A percentile compares a stretch with the other conserved stretches of the same genome.
Conservation (phyloP, 1,140 invertebrate species). For the Solenopsis fugax region DNA sequence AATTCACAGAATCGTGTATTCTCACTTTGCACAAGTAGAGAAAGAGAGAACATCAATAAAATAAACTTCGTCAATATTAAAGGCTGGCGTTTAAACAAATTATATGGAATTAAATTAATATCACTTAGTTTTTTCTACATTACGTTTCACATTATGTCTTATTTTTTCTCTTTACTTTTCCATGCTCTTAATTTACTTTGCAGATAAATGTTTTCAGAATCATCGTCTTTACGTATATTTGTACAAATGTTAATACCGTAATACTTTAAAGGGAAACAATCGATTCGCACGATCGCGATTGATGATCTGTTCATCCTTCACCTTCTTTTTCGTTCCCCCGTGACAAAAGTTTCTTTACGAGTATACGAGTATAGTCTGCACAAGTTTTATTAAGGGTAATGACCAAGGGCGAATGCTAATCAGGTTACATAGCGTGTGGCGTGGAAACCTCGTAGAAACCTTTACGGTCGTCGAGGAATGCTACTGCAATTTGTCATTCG, state of each 20-base stretch:
- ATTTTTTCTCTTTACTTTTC: background rate
- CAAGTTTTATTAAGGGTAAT: conserved; percentile 58
- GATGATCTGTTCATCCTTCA: conserved; percentile 65
- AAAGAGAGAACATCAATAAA: background rate
- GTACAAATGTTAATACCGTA: background rate
- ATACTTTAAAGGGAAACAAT: conserved; percentile 26
- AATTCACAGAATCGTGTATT: conserved; percentile 14
- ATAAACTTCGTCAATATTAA: background rate
- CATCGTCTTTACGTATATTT: background rate
- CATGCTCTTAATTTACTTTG: background rate
- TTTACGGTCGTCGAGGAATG: conserved; percentile 26
- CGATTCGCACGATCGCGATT: conserved; percentile 55
- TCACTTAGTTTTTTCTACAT: background rate
- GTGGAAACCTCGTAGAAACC: conserved; percentile 16
- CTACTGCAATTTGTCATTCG: conserved; percentile 22
- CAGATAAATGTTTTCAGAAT: background rate
- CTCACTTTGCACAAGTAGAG: background rate
- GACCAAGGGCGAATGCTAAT: conserved; percentile 39
- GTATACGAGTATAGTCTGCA: background rate
- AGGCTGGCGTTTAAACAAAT: background rate
- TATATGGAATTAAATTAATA: background rate
- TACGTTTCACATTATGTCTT: background rate
- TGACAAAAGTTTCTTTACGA: conserved; percentile 34
- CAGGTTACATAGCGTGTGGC: conserved; percentile 12
- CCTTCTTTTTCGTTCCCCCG: conserved; percentile 67